Conservation (phyloP, 2,113 vertebrate genomes). For the Carollia perspicillata region DNA sequence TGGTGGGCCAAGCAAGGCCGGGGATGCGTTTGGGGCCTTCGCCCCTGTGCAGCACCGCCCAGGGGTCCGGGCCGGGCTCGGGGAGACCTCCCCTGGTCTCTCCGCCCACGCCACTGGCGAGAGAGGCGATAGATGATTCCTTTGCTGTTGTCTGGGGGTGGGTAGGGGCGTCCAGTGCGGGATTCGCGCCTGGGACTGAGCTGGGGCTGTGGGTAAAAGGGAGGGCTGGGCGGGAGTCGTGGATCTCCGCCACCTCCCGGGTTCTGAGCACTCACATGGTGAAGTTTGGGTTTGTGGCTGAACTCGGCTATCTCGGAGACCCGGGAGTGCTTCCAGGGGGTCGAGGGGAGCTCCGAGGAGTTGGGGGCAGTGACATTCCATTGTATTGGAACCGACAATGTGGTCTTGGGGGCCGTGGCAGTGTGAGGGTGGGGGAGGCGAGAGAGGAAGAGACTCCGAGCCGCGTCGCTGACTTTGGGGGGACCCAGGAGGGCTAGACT, state of each 20-base stretch:
- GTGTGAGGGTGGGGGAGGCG: not conserved
- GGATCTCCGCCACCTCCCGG: not conserved
- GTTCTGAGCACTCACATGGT: conserved; percentile 32
- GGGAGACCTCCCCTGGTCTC: not conserved
- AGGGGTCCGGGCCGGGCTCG: not conserved
- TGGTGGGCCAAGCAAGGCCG: conserved; percentile 82
- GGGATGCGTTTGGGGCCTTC: conserved; percentile 70
- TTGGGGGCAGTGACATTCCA: conserved; percentile 61
- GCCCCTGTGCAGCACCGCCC: not conserved
- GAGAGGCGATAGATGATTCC: not conserved
- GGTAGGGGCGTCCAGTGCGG: not conserved
- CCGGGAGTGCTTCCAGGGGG: not conserved
- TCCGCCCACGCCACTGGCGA: not conserved
- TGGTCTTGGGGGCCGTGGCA: conserved; percentile 18
- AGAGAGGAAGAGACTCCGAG: not conserved
- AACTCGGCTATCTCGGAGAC: not conserved
- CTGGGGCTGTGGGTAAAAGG: not conserved
- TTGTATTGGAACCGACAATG: conserved; percentile 59
- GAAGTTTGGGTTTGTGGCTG: conserved; percentile 61
- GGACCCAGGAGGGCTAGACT: not conserved
- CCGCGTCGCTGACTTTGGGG: not conserved
- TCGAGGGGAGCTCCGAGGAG: not conserved
- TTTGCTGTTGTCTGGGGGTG: not conserved
- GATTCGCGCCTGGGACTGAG: not conserved
- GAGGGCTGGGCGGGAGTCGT: conserved; percentile 19